phyloP scores from a whole-genome alignment of 2,113 vertebrate species.

The Cariama cristata region DNA sequence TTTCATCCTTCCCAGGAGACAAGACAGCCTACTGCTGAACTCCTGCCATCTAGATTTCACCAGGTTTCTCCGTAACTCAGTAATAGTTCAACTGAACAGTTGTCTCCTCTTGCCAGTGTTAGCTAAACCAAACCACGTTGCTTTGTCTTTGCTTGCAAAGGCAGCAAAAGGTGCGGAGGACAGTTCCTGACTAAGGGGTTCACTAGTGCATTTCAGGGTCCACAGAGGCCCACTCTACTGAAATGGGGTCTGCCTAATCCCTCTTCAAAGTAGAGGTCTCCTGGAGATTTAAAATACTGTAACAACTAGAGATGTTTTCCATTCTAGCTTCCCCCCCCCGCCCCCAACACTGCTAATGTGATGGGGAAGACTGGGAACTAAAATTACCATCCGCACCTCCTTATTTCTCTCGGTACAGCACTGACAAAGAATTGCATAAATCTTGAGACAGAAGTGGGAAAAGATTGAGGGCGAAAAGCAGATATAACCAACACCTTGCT shows the following conservation, averaged over 20 bases:
- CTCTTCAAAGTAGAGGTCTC: neutral
- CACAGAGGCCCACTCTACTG: neutral
- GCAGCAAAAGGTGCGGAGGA: neutral
- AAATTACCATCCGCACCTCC: neutral
- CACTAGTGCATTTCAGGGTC: neutral
- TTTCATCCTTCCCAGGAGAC: neutral
- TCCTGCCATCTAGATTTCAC: neutral
- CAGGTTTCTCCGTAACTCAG: neutral
- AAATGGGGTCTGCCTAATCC: neutral
- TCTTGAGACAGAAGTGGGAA: neutral
- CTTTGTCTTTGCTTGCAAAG: neutral
- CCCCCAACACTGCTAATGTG: neutral
- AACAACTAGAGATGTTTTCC: neutral
- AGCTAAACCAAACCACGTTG: neutral
- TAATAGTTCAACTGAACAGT: neutral
- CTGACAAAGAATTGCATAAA: neutral
- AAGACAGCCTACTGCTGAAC: neutral
- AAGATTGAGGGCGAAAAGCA: neutral
- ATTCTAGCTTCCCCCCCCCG: neutral
- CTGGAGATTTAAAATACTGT: neutral
- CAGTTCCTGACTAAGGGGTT: neutral
- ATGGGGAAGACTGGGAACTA: neutral
- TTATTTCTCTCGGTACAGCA: neutral
- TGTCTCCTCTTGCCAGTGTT: neutral
- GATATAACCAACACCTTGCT: neutral